Base-by-base conservation (phyloP, 1,140 invertebrate species). In the Diorhabda carinulata region DNA sequence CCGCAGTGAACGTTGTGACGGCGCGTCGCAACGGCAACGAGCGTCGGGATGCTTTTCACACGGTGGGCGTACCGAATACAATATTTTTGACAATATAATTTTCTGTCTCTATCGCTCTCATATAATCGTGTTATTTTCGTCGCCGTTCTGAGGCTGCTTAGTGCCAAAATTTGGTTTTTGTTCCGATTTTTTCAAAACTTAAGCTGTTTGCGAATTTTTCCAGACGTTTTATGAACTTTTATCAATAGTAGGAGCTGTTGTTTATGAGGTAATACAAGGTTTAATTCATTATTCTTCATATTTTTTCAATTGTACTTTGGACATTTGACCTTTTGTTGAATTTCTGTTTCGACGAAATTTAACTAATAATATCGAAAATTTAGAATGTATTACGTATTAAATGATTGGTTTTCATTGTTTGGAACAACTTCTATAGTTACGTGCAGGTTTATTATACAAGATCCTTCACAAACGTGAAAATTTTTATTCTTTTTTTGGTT, bases 51-150 rank as follows among this genome's bases (percentile, higher is more conserved):
- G 68, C 65, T 64, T 70, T 63, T 72, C 62, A 4, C n/a, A 59
- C 65, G 68, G 71, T 72, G 71, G 71, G 71, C 71, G 71, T 72
- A 72, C 71, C 71, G 68, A 64, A 67, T 65, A 64, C 64, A 66
- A 72, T 72, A 68, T 70, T 69, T 61, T 65, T 69, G 68, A 72
- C 71, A 67, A 70, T 67, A 72, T 64, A 43, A 10, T 43, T 52
- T 57, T 68, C 68, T 64, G 64, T 72, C 71, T 69, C 61, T 60
- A 41, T 62, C 63, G 58, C 67, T 61, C 67, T 52, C 59, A 57
- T 57, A 42, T 43, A 10, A 43, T 42, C 25, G 65, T 58, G 43
- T 40, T 66, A 57, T 57, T 10, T 70, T 64, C 47, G 25, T 67
- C 68, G 58, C 68, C 70, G 42, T 69, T 64, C 66, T 45, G 56